Percentiles rank a stretch among this genome's conserved stretches.
Evolutionary conservation across 2,797 vertebrate genomes (phyloP).

Genomic region (Silurus lanzhouensis): DNA sequence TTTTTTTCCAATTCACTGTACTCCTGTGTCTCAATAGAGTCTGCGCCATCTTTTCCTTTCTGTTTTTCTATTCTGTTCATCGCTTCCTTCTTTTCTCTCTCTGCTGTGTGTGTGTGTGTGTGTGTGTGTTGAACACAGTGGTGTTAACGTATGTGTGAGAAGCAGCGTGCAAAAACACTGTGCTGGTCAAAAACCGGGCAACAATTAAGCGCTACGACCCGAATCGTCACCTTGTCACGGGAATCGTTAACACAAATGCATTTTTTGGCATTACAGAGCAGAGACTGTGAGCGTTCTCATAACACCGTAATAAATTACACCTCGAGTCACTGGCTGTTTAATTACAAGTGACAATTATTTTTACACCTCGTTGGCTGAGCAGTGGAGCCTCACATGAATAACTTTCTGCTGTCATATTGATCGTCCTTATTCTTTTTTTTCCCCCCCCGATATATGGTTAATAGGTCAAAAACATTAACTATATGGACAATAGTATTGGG

Average conservation of each 20-base stretch:
- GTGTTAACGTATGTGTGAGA: not conserved
- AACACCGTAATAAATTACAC: not conserved
- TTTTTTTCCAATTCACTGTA: not conserved
- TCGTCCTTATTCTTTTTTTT: no score
- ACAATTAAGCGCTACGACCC: not conserved
- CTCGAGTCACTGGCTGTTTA: not conserved
- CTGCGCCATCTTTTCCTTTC: not conserved
- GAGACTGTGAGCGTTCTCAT: not conserved
- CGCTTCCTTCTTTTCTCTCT: not conserved
- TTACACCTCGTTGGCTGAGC: not conserved
- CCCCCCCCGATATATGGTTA: no score
- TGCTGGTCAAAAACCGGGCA: not conserved
- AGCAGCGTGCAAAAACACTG: not conserved
- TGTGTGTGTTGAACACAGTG: not conserved
- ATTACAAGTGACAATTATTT: constrained; percentile 9
- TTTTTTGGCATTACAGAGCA: not conserved
- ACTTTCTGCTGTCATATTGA: not conserved
- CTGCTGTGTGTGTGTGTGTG: not conserved
- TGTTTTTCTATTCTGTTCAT: not conserved
- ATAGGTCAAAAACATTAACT: no score
- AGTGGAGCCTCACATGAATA: not conserved
- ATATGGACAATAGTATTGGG: no score
- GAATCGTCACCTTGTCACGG: not conserved
- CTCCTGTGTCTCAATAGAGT: not conserved
- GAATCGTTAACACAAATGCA: not conserved